Evolutionary conservation across 1,140 invertebrate species (phyloP), one percentile per base, ranked within the genome.

Genomic region (Cydia amplana): DNA sequence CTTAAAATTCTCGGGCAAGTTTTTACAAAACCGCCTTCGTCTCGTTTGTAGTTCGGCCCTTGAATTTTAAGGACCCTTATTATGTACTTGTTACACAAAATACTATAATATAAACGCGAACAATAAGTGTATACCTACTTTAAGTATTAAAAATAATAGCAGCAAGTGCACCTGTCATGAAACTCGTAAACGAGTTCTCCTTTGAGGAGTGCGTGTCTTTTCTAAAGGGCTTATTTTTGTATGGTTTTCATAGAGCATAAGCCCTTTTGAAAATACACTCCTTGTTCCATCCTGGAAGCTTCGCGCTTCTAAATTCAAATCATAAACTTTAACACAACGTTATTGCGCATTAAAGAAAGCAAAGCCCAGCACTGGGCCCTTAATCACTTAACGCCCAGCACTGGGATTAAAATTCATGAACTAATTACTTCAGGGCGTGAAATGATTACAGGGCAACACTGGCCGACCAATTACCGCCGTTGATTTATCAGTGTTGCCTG

Each of bases 401-500:
- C 83, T 82, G 74, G 72, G 80, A 86, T 87, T 89, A 86, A 88
- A 89, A 89, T 85, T 85, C 86, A 90, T 86, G 82, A 86, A 87
- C 79, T 84, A 87, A 88, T 88, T 85, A 87, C 78, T 83, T 72
- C 65, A 83, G 84, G 86, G 88, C 85, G 86, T 85, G 77, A 73
- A 90, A 82, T 87, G 88, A 90, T 87, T 87, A 85, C 80, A 83
- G 77, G 78, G 81, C 76, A 80, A 79, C 81, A 84, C 83, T 79
- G 80, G 81, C 80, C 80, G 78, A 60, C 84, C 88, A 90, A 91
- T 91, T 91, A 88, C 82, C 83, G 73, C 73, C 63, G 76, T 78
- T 86, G 85, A 91, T 90, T 90, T 91, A 92, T 91, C 90, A 86
- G 86, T 83, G 80, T 80, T 82, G 84, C 81, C 83, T 86, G 87